Base-by-base conservation (phyloP, 2,888 invertebrate genomes). In the Acanthopleura granulata region DNA sequence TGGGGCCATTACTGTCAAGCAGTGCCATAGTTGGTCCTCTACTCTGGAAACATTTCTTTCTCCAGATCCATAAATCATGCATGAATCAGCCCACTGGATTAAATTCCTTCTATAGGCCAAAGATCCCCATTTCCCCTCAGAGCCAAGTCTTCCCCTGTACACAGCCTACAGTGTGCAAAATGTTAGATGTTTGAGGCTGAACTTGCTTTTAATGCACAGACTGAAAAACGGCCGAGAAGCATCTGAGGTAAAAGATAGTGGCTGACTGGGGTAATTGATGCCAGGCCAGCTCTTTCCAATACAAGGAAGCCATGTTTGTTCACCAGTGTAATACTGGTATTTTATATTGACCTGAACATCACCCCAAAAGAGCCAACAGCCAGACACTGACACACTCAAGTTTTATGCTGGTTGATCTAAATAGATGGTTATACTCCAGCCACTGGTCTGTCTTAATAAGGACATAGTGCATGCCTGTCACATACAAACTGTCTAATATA, bases 301-400 rank as follows among this genome's bases (percentile, higher is more conserved):
- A 27, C 16, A 25, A 27, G 66, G 66, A 66, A 66, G 66, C 66
- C 66, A 66, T 66, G 66, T 27, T 57, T 66, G 66, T 66, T 66
- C 25, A 66, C 25, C 15, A 66, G 66, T 40, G 40, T 66, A 66
- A 66, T 25, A 27, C 57, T 57, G n/a, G n/a, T 66, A 66, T 66
- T 66, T 66, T 66, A 66, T 66, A 66, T 66, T 66, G 66, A 66
- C 66, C 66, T 66, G 22, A 22, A 22, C 66, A 66, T 66, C 29
- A 66, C 27, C 66, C 66, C 9, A 40, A 40, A 3, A 6, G 4
- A 40, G 40, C 40, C 40, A 40, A 40, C 40, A 40, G 40, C 40
- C 40, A 40, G 40, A 40, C 40, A 40, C 40, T 40, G 40, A 40
- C 40, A 40, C 40, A 40, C 40, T 40, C 40, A 40, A 40, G 40